phyloP scores from a whole-genome alignment of 2,113 vertebrate species.

The Tachuris rubrigastra region DNA sequence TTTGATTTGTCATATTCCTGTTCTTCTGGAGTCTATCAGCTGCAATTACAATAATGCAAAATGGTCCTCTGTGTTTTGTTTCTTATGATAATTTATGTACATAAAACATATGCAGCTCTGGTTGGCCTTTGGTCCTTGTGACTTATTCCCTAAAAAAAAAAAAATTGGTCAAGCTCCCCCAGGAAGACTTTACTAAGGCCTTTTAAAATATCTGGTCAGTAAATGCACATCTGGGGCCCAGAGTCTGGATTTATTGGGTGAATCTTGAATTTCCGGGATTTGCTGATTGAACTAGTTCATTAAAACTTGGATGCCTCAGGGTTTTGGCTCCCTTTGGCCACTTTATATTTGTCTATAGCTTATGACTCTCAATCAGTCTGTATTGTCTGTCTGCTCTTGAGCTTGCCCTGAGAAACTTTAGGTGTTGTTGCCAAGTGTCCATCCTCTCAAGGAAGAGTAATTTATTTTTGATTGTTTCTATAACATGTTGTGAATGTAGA shows the following conservation, averaged over 20 bases:
- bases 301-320: not conserved
- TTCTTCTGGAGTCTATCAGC: not conserved
- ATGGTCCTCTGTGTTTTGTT: not conserved
- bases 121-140: not conserved
- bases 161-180: not conserved
- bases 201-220: not conserved
- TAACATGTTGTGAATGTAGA: not conserved
- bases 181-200: not conserved
- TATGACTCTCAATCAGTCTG: not conserved
- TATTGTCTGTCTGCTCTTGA: not conserved
- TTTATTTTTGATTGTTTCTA: not conserved
- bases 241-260: not conserved
- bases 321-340: constrained; percentile 10
- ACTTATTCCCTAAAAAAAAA: not conserved
- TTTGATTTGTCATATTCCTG: not conserved
- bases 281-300: not conserved
- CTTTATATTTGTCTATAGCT: not conserved
- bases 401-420: not conserved
- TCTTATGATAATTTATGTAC: not conserved
- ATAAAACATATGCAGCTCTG: not conserved
- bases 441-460: not conserved
- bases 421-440: not conserved
- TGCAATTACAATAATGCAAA: not conserved
- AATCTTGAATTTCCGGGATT: not conserved
- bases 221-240: not conserved